Evolutionary conservation across 1,140 invertebrate genomes (phyloP), one percentile per base, ranked within the genome.

Genomic region (Macrobrachium nipponense): DNA sequence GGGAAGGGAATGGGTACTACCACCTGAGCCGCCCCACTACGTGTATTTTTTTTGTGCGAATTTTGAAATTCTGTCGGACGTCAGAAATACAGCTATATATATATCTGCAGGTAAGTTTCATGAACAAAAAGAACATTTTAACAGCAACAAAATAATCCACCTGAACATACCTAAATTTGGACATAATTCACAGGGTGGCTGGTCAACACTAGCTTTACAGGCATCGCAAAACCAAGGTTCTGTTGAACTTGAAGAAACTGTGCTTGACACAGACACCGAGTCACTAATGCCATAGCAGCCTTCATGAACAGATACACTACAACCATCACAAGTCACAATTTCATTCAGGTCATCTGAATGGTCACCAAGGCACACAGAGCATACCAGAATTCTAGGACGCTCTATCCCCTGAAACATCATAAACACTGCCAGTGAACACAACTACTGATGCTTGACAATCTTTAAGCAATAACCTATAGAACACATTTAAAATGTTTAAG

Each of bases 141-240:
- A 20, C 8, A 14, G n/a, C 20, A 60, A 79, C 6, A 80, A 43
- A 81, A 36, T 81, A 81, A 18, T 17, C 17, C n/a, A 23, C 59
- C 15, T 20, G 43, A 70, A 89, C 88, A 90, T 90, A 94, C 94
- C 94, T 90, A 93, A 93, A 91, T 95, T 96, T 6, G 97, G 96
- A 90, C 97, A 98, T 11, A 98, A 91, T 92, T 98, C 96, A 91
- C 97, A 98, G 20, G 93, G 93, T 0, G 97, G 97, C 91, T 96
- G 95, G 44, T 93, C 94, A 12, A 96, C 94, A 3, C 97, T 97
- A 64, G 97, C 97, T 90, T 97, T 97, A 89, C 98, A 99, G n/a
- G 97, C 96, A 92, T 99, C 98, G 92, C 98, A 99, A 91, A 99
- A 99, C 98, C 98, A 99, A 0, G 98, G 98, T 89, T 98, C 97